A percentile compares a stretch with the other conserved stretches of the same genome.
These are phyloP conservation scores for Globodera rostochiensis DNA, from an alignment of 1,140 invertebrate species.

Conservation along the genomic window DNA sequence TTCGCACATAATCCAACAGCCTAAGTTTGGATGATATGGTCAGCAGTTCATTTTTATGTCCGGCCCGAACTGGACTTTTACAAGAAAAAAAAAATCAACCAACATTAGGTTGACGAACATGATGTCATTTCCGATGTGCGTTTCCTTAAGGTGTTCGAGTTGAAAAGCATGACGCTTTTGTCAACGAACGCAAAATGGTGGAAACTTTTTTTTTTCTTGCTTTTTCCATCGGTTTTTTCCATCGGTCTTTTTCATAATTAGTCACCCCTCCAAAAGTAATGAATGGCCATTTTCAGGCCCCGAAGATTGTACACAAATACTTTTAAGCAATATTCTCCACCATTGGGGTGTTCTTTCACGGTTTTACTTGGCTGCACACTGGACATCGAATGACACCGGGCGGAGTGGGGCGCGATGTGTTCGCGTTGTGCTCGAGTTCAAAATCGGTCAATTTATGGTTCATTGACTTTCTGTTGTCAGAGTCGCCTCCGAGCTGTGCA, in stretches of 20 bases:
- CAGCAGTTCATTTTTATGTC: background rate
- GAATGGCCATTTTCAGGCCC: too few species aligned
- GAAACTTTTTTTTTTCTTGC: conserved; percentile 10
- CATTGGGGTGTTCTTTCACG: background rate
- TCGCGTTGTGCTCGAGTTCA: conserved; percentile 26
- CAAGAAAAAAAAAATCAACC: conserved; percentile 50
- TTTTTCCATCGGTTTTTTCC: conserved; percentile 9
- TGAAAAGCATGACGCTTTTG: too few species aligned
- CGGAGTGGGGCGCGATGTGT: conserved; percentile 46
- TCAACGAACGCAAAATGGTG: too few species aligned
- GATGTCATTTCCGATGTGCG: conserved; percentile 24
- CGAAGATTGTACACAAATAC: too few species aligned
- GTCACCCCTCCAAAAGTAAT: background rate
- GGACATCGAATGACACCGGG: conserved; percentile 60
- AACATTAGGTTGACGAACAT: conserved; percentile 59
- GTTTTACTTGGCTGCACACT: conserved; percentile 52
- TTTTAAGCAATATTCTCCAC: too few species aligned
- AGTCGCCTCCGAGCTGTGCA: conserved; percentile 55
- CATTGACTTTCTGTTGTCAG: conserved; percentile 25
- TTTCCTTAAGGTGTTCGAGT: conserved; percentile 50
- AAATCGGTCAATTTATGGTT: conserved; percentile 20
- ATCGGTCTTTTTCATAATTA: conserved; percentile 26
- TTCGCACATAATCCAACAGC: conserved; percentile 18
- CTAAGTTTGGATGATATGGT: background rate
- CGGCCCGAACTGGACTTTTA: background rate